phyloP scores from a whole-genome alignment of 2,888 invertebrate species.

The Melipona beecheii region DNA sequence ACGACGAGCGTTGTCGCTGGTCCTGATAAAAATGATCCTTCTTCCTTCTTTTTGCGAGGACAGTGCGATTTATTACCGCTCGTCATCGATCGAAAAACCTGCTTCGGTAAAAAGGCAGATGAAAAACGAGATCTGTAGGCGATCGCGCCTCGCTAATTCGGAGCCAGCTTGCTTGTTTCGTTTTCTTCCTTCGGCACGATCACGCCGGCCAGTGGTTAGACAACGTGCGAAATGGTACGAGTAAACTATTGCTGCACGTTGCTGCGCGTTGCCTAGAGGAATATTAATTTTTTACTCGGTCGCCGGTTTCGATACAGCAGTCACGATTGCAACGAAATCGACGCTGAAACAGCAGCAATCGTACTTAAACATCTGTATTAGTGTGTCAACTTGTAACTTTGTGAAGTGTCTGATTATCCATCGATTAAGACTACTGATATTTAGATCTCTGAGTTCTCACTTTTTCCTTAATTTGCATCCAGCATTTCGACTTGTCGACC shows the following conservation, averaged over 20 bases:
- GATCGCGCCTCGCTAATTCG: conserved; percentile 39
- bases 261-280: conserved; percentile 22
- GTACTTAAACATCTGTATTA: background rate
- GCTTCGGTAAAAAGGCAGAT: conserved; percentile 30
- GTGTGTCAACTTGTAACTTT: background rate
- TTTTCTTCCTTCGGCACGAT: conserved; percentile 35
- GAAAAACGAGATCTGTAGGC: conserved; percentile 60
- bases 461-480: background rate
- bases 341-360: background rate
- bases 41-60: conserved; percentile 31
- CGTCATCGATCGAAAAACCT: conserved; percentile 55
- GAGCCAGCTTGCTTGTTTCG: conserved; percentile 34
- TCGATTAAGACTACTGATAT: no score
- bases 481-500: background rate
- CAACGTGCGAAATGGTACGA: conserved; percentile 36
- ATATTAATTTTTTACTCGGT: conserved; percentile 46
- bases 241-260: conserved; percentile 10
- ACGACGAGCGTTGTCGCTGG: conserved; percentile 22
- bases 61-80: conserved; percentile 59
- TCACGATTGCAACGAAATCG: conserved; percentile 10
- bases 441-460: background rate
- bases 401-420: no score
- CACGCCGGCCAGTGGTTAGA: conserved; percentile 8
- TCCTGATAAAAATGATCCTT: conserved; percentile 40
- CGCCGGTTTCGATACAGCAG: background rate